Evolutionary conservation across 2,888 invertebrate genomes (phyloP).

Genomic region (Creontiades dilutus): DNA sequence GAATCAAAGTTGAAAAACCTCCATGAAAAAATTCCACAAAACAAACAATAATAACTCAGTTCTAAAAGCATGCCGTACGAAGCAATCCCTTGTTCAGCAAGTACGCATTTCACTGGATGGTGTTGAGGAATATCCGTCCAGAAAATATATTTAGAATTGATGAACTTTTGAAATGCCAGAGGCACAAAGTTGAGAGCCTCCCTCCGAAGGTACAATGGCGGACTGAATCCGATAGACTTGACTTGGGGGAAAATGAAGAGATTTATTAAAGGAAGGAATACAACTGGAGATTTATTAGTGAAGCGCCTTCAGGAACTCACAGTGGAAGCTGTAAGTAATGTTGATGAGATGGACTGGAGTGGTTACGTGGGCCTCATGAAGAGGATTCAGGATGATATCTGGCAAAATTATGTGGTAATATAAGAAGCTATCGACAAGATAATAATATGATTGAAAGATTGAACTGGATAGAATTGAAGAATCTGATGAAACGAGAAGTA

Average conservation of each 20-base stretch:
- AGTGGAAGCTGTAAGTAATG: slow-evolving; percentile 13
- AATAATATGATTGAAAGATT: no score
- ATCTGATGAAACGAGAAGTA: no score
- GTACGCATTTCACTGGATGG: not conserved
- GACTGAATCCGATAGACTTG: slow-evolving; percentile 44
- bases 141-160: not conserved
- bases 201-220: no score
- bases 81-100: no score
- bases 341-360: not conserved
- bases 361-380: not conserved
- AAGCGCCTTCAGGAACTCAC: slow-evolving; percentile 30
- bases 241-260: slow-evolving; percentile 43
- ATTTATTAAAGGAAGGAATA: slow-evolving; percentile 1
- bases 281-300: not conserved
- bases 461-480: no score
- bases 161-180: not conserved
- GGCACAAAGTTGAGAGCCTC: not conserved
- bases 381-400: no score
- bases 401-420: no score
- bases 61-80: not conserved
- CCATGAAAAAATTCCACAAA: slow-evolving; percentile 30
- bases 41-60: not conserved
- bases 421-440: no score
- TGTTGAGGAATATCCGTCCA: not conserved
- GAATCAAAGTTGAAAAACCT: slow-evolving; percentile 44